Base-by-base conservation (phyloP, 2,797 vertebrate species). In the Anas bernieri region DNA sequence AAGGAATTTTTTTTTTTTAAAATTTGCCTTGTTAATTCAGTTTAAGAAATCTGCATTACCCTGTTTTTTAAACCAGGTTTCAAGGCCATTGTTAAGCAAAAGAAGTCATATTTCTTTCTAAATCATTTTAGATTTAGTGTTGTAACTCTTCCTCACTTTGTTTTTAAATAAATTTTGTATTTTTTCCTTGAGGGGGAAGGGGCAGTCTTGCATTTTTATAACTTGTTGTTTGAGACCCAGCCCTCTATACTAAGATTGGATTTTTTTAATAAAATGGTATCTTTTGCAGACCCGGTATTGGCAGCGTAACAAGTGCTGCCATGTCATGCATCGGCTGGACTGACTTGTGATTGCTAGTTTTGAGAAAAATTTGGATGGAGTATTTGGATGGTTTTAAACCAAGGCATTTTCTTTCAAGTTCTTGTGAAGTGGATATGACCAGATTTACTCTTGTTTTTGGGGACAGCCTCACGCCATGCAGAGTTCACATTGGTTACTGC, bases 21-120 rank as follows among this genome's bases (percentile, higher is more conserved):
- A 97, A 97, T 97, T 98, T 98, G 97, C 98, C 97, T 97, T 98
- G 97, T 97, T 98, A 97, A 98, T 97, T 98, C 96, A 97, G 92
- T 97, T 96, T 94, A 77, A 95, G 92, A 97, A 97, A 97, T 98
- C 96, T 97, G 62, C 96, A 97, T 97, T 86, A 97, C 97, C 97
- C 94, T 94, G 85, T 97, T 98, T 96, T 98, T 97, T 95, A 97
- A 98, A 97, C 95, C 92, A 95, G 97, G 94, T 96, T 97, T 96
- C 26, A 87, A 97, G 96, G 96, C 98, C 97, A 97, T 97, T 97
- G 97, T 98, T 97, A 97, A 95, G 96, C 97, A 94, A 91, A 96
- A 97, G 90, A 97, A 94, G 94, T 97, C 97, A 85, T 96, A 92
- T 94, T 98, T 91, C 95, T 97, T 98, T 98, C 95, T 97, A 97